These are phyloP conservation scores for Nemotelus nigrinus DNA, from an alignment of 2,888 invertebrate species.

Conservation along the genomic window DNA sequence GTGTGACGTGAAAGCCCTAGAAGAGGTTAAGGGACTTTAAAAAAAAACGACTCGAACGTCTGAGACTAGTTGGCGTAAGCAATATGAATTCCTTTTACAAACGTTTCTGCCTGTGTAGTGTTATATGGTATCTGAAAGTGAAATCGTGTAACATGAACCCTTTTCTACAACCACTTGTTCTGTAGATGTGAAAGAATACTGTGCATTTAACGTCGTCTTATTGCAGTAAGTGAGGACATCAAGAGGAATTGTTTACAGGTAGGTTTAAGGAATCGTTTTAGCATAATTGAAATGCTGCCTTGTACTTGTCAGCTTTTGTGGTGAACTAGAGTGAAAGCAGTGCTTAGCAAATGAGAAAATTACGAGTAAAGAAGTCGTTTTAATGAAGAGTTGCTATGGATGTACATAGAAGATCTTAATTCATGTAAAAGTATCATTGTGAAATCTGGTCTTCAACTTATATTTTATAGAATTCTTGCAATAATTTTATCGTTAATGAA, in stretches of 20 bases:
- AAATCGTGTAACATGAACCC: slow-evolving; percentile 44
- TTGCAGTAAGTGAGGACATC: slow-evolving; percentile 19
- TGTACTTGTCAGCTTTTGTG: too few species aligned
- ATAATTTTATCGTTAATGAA: too few species aligned
- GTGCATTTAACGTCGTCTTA: not conserved
- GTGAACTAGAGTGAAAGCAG: too few species aligned
- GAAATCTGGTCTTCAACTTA: too few species aligned
- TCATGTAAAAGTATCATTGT: too few species aligned
- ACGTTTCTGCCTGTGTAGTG: slow-evolving; percentile 42
- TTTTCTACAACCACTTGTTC: slow-evolving; percentile 34
- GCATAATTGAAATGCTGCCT: too few species aligned
- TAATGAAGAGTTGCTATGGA: too few species aligned
- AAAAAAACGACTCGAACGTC: slow-evolving; percentile 18
- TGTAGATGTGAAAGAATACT: slow-evolving; percentile 25
- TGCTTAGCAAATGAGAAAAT: too few species aligned
- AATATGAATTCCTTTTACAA: slow-evolving; percentile 42
- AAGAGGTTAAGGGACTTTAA: slow-evolving; percentile 30
- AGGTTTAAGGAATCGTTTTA: too few species aligned
- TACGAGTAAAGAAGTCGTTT: too few species aligned
- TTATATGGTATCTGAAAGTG: slow-evolving; percentile 45
- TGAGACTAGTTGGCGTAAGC: slow-evolving; percentile 35
- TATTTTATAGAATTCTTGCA: too few species aligned
- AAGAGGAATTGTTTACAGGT: not conserved
- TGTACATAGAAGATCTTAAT: too few species aligned
- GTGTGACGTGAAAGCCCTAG: slow-evolving; percentile 25